phyloP scores from a whole-genome alignment of 2,797 vertebrate genomes.

The Thalassophryne amazonica region DNA sequence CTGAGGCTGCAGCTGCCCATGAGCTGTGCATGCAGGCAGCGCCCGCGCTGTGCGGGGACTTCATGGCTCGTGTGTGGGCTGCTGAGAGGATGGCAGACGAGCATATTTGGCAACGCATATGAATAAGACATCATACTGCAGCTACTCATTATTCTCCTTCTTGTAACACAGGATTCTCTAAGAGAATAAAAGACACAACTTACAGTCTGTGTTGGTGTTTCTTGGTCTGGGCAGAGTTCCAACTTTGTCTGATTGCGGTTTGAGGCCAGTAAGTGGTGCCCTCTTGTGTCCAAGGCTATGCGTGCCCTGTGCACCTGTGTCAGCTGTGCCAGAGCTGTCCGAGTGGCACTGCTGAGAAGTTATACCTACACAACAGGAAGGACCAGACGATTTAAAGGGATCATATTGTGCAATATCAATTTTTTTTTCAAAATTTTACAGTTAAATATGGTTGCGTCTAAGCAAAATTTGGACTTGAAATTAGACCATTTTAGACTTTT shows the following conservation, averaged over 20 bases:
- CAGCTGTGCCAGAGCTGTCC: slow-evolving; percentile 69
- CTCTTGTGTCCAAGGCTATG: slow-evolving; percentile 88
- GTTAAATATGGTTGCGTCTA: too few relatives aligned
- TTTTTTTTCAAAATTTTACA: too few relatives aligned
- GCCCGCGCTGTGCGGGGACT: slow-evolving; percentile 63
- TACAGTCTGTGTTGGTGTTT: slow-evolving; percentile 85
- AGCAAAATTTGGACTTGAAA: too few relatives aligned
- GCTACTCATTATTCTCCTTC: background rate
- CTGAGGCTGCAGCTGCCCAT: slow-evolving; percentile 68
- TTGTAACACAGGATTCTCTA: slow-evolving; percentile 9
- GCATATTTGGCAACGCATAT: slow-evolving; percentile 20
- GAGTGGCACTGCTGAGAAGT: slow-evolving; percentile 36
- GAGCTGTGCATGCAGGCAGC: slow-evolving; percentile 71
- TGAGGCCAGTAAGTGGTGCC: slow-evolving; percentile 74
- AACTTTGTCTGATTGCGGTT: slow-evolving; percentile 83
- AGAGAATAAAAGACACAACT: slow-evolving; percentile 26
- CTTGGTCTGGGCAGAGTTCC: slow-evolving; percentile 84
- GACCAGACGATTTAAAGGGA: too few relatives aligned
- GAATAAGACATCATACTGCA: slow-evolving; percentile 9
- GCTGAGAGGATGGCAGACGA: slow-evolving; percentile 24
- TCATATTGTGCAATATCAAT: too few relatives aligned
- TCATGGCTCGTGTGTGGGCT: slow-evolving; percentile 58
- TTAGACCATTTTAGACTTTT: too few relatives aligned
- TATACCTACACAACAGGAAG: slow-evolving; percentile 38
- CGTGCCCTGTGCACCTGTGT: slow-evolving; percentile 79